These are phyloP conservation scores for Symphodus melops DNA, from an alignment of 2,113 vertebrate genomes.

Conservation along the genomic window DNA sequence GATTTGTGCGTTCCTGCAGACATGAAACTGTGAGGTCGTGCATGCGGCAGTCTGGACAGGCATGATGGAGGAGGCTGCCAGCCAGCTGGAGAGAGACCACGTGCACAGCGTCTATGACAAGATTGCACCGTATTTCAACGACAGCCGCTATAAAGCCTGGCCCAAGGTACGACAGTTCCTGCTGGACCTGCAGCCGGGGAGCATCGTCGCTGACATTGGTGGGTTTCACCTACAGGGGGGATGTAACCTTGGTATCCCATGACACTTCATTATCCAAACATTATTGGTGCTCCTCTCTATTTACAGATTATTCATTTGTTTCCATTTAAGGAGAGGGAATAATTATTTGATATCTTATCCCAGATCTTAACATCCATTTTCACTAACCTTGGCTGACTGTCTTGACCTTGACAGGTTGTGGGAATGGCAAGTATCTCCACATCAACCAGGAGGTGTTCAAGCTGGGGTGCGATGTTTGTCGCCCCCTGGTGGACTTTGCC, in stretches of 20 bases:
- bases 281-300: neutral
- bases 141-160: constrained; percentile 84
- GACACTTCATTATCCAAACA: neutral
- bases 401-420: constrained; percentile 75
- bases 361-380: neutral
- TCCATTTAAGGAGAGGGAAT: neutral
- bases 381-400: neutral
- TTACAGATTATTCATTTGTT: neutral
- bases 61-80: constrained; percentile 85
- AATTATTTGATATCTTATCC: neutral
- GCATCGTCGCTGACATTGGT: constrained; percentile 85
- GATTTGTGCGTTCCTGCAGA: constrained; percentile 44
- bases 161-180: constrained; percentile 86
- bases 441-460: constrained; percentile 84
- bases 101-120: constrained; percentile 85
- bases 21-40: constrained; percentile 62
- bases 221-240: constrained; percentile 26
- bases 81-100: constrained; percentile 80
- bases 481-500: constrained; percentile 83
- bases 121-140: constrained; percentile 85
- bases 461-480: constrained; percentile 82
- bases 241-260: constrained; percentile 10
- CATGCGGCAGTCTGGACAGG: constrained; percentile 50
- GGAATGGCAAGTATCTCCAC: constrained; percentile 86
- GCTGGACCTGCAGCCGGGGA: constrained; percentile 82